These are phyloP conservation scores for Isoperla grammatica DNA, from an alignment of 2,888 invertebrate genomes.

Conservation along the genomic window DNA sequence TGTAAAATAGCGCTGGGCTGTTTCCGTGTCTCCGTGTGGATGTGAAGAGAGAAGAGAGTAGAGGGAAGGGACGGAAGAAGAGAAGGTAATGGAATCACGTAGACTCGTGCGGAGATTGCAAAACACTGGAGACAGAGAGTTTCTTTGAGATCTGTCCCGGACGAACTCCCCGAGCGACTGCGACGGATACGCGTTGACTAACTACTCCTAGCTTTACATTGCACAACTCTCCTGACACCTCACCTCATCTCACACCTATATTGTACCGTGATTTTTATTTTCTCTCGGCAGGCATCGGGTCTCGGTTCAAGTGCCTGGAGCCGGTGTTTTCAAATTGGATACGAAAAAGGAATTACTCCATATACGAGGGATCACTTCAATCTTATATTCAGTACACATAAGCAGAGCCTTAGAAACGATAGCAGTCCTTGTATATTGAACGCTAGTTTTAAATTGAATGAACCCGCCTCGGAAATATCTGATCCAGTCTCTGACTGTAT, in stretches of 20 bases:
- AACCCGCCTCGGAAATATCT: constrained; percentile 10
- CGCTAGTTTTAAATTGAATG: constrained; percentile 16
- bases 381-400: too few relatives aligned
- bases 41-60: not conserved
- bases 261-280: too few relatives aligned
- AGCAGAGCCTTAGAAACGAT: not conserved
- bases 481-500: not conserved
- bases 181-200: not conserved
- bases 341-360: too few relatives aligned
- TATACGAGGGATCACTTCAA: too few relatives aligned
- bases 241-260: too few relatives aligned
- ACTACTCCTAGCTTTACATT: not conserved
- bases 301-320: too few relatives aligned
- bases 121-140: not conserved
- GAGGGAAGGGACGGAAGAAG: not conserved
- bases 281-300: too few relatives aligned
- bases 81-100: constrained; percentile 15
- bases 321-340: too few relatives aligned
- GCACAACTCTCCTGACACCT: not conserved
- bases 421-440: constrained; percentile 1
- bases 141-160: not conserved
- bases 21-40: not conserved
- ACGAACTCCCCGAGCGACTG: not conserved
- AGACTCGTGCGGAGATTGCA: constrained; percentile 8
- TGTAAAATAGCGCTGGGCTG: too few relatives aligned